phyloP scores from a whole-genome alignment of 2,797 vertebrate genomes.

The Peromyscus melanophrys region DNA sequence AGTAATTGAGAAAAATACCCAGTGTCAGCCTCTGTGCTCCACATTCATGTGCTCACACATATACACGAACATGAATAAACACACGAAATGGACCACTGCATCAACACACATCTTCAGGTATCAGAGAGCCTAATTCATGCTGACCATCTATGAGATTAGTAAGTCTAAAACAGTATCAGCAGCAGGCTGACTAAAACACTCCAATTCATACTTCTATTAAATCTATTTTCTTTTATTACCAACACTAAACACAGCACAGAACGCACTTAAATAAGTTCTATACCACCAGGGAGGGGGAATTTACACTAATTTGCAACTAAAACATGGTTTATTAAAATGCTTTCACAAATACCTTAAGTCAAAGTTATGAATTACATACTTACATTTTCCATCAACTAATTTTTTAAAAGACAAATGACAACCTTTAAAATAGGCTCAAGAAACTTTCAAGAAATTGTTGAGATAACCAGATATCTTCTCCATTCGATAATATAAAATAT shows the following conservation, averaged over 20 bases:
- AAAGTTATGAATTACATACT: neutral
- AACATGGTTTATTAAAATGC: constrained; percentile 38
- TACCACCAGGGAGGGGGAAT: constrained; percentile 1
- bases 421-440: constrained; percentile 17
- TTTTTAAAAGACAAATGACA: constrained; percentile 23
- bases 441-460: constrained; percentile 23
- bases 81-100: neutral
- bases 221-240: neutral
- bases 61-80: neutral
- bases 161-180: neutral
- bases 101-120: neutral
- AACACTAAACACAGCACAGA: constrained; percentile 3
- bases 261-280: neutral
- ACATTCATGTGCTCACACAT: neutral
- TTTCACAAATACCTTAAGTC: neutral
- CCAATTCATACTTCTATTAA: neutral
- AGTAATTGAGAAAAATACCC: neutral
- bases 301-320: neutral
- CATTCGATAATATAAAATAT: neutral
- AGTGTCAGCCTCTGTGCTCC: neutral
- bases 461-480: neutral
- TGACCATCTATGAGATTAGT: neutral
- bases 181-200: neutral
- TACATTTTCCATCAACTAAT: constrained; percentile 15
- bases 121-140: constrained; percentile 10